A percentile compares a stretch with the other conserved stretches of the same genome.
These are phyloP conservation scores for Typhlomys cinereus DNA, from an alignment of 2,113 vertebrate genomes.

Conservation along the genomic window DNA sequence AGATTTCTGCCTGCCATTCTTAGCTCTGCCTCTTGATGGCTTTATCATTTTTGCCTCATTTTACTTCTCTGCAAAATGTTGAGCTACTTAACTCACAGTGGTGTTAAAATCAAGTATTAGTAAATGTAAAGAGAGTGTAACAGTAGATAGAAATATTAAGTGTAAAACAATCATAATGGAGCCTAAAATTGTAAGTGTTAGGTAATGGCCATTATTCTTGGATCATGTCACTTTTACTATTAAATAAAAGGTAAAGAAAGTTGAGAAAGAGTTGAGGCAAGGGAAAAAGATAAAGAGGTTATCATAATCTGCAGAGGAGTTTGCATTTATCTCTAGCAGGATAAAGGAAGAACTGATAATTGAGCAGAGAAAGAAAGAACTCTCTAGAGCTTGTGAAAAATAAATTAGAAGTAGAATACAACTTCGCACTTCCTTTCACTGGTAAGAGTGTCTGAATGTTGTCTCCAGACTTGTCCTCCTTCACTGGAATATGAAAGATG, in stretches of 20 bases:
- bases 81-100: not conserved
- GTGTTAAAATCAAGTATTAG: slow-evolving; percentile 11
- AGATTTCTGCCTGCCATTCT: not conserved
- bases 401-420: not conserved
- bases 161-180: not conserved
- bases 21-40: not conserved
- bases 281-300: not conserved
- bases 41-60: not conserved
- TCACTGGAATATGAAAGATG: not conserved
- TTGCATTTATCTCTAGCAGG: slow-evolving; percentile 5
- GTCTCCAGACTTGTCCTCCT: not conserved
- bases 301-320: not conserved
- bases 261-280: not conserved
- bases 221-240: not conserved
- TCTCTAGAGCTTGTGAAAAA: not conserved
- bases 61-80: not conserved
- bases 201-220: slow-evolving; percentile 5
- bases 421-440: not conserved
- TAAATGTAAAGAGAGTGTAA: not conserved
- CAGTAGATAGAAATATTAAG: not conserved
- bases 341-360: slow-evolving; percentile 16
- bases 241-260: not conserved
- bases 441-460: not conserved
- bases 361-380: slow-evolving; percentile 28
- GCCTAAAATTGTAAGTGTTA: not conserved